Evolutionary conservation across 2,888 invertebrate species (phyloP), one percentile per base, ranked within the genome.

Genomic region (Stegana nigrithorax): DNA sequence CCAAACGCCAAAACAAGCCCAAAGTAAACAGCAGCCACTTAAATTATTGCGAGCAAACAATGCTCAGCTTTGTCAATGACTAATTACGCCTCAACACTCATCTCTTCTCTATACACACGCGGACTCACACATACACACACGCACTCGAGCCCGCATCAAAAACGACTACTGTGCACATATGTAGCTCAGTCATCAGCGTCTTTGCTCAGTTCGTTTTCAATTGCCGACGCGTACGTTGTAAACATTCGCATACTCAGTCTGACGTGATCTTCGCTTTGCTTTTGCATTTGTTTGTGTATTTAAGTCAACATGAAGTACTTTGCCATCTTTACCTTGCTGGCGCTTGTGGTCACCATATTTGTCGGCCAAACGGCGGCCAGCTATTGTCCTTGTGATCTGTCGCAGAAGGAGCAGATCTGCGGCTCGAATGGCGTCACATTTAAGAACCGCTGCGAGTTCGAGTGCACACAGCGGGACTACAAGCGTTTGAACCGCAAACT

Each of bases 381-480:
- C 56, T 81, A 92, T 84, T 97, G 97, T 86, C 91, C 93, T 73
- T 97, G 96, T 84, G 90, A 91, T 57, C 91, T 91, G 85, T 91
- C 90, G 56, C 70, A 74, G n/a, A 93, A 93, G 83, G 93, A 92
- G 83, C 94, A 94, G 23, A 93, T 98, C 67, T 98, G 97, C 86
- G 96, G 95, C 55, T 91, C 93, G 83, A 94, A 96, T 84, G 94
- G 95, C 59, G 89, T 96, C 70, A 94, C 95, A 32, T 98, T 95
- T 87, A 96, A 94, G 86, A 96, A 95, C 70, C 96, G 97, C 4
- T 98, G 97, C 85, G 95, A 94, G 86, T 97, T 97, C 60, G 97
- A 97, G 67, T 98, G 97, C 84, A 91, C 92, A 47, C 83, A 83
- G 59, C 71, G 81, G 42, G 81, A 83, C 2, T 80, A 81, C 62